Evolutionary conservation across 1,140 invertebrate species (phyloP), one percentile per base, ranked within the genome.

Genomic region (Mesaphorura yosii): DNA sequence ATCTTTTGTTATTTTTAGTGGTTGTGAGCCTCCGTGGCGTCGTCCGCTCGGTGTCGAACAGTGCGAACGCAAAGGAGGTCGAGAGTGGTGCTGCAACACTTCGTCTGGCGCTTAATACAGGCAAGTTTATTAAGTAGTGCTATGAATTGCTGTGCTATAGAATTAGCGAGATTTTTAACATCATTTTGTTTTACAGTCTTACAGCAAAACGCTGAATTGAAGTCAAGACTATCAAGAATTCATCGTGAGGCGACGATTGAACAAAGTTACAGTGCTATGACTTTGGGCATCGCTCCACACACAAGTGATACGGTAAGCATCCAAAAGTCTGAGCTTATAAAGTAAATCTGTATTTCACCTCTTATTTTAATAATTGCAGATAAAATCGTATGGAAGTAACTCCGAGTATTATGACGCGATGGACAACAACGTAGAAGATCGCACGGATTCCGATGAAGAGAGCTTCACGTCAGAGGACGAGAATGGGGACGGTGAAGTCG

Each of bases 341-440:
- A 25, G 15, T 5, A 27, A 15, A 19, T 25, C 17, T 39, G 17
- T 17, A 44, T 45, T 29, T 44, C 39, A 28, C 31, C 25, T 22
- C 2, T n/a, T 53, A 48, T 23, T 28, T 28, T 23, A 27, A 41
- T 17, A 29, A 19, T 57, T 20, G 17, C 42, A 63, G 60, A 59
- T 63, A 10, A 63, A 63, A 41, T 84, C 81, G 60, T 81, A 81
- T 67, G 84, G 81, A 64, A 83, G 82, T 34, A 78, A 81, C n/a
- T 84, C 83, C 0, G 85, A 88, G 67, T 87, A 85, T 72, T 87
- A 82, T 68, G 84, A 87, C 70, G 85, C 84, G n/a, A 79, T 83
- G 67, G 83, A 86, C 25, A 54, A 46, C n/a, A 53, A 55, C 48
- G 53, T 60, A 34, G 66, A 61, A 34, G 77, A 76, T 2, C 77